Evolutionary conservation across 2,888 invertebrate genomes (phyloP).

Genomic region (Bedellia somnulentella): DNA sequence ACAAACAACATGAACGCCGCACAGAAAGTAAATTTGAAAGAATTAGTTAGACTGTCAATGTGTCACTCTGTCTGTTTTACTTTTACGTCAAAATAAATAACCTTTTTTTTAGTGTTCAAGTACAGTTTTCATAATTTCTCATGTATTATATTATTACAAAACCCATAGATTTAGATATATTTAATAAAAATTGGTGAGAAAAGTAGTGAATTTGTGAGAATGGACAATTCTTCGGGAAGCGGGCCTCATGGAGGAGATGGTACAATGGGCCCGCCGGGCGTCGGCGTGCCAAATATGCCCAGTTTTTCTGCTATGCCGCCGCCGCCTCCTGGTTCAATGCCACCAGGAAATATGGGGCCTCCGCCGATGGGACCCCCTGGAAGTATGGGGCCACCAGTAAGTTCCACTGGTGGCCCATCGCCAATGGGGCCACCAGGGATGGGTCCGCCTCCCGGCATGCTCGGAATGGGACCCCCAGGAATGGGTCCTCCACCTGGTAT

Average conservation of each 20-base stretch:
- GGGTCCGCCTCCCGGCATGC: slow-evolving; percentile 9
- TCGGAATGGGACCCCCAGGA: slow-evolving; percentile 9
- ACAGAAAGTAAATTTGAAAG: too few species aligned
- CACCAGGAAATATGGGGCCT: slow-evolving; percentile 17
- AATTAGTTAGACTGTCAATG: too few species aligned
- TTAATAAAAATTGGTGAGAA: too few species aligned
- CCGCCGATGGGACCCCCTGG: slow-evolving; percentile 29
- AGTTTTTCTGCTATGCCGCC: slow-evolving; percentile 11
- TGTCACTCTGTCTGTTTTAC: too few species aligned
- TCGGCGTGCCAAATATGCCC: slow-evolving; percentile 4
- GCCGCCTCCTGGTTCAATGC: slow-evolving; percentile 21
- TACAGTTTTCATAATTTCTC: neutral
- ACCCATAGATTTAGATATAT: too few species aligned
- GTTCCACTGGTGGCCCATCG: slow-evolving; percentile 10
- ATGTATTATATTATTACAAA: too few species aligned
- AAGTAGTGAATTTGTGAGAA: too few species aligned
- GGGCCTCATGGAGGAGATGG: slow-evolving; percentile 30
- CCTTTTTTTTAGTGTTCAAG: neutral
- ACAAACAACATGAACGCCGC: too few species aligned
- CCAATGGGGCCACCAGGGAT: slow-evolving; percentile 13
- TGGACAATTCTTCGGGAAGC: slow-evolving; percentile 48
- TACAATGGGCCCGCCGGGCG: slow-evolving; percentile 14
- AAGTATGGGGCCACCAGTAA: slow-evolving; percentile 20
- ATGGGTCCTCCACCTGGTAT: slow-evolving; percentile 21
- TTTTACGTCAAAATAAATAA: neutral